Percentiles rank a stretch among this genome's conserved stretches.
Evolutionary conservation across 1,140 invertebrate genomes (phyloP).

Genomic region (Drusus annulatus): DNA sequence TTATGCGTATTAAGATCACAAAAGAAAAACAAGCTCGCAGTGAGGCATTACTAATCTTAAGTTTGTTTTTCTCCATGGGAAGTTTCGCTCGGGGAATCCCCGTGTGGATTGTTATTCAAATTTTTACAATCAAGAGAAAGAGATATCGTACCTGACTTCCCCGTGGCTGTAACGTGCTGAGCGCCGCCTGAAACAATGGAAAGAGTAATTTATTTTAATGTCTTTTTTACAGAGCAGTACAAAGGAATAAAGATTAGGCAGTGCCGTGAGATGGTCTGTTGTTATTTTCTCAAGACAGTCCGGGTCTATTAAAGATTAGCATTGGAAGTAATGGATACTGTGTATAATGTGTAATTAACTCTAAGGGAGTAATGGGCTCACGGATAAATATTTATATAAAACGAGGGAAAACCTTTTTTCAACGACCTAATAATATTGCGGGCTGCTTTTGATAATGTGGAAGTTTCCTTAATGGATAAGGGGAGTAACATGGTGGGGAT

Average conservation of each 20-base stretch:
- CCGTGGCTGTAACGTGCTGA: conserved; percentile 9
- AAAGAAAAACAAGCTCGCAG: not conserved
- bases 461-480: too few species aligned
- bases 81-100: conserved; percentile 2
- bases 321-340: not conserved
- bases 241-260: conserved; percentile 28
- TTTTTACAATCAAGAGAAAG: conserved; percentile 33
- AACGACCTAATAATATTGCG: too few species aligned
- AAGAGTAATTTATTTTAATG: conserved; percentile 39
- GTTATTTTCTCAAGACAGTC: conserved; percentile 10
- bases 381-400: not conserved
- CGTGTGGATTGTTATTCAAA: conserved; percentile 19
- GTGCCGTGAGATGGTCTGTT: not conserved
- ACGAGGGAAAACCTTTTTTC: too few species aligned
- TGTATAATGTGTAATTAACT: conserved; percentile 18
- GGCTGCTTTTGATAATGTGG: too few species aligned
- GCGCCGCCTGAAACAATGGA: conserved; percentile 39
- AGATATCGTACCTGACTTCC: conserved; percentile 36
- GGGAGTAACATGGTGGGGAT: too few species aligned
- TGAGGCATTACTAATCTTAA: not conserved
- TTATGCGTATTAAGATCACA: not conserved
- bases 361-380: not conserved
- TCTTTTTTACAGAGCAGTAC: conserved; percentile 20
- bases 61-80: not conserved
- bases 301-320: conserved; percentile 20